Evolutionary conservation across 1,140 invertebrate species (phyloP).

Genomic region (Antheraea pernyi): DNA sequence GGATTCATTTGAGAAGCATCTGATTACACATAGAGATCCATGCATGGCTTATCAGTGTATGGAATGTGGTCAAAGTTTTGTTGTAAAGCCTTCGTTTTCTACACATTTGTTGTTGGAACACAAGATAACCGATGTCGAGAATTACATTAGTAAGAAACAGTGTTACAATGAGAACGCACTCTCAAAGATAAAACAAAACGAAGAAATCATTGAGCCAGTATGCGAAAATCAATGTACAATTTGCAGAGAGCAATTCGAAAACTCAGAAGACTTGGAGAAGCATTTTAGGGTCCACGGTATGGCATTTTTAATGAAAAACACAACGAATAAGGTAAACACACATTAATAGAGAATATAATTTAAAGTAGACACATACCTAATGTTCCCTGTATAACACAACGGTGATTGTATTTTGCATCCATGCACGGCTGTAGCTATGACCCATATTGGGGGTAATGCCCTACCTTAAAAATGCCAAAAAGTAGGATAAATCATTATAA

Average conservation of each 20-base stretch:
- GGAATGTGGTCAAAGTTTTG: constrained; percentile 85
- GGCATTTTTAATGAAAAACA: constrained; percentile 82
- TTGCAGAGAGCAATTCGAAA: constrained; percentile 81
- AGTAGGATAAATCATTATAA: too few relatives aligned
- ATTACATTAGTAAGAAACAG: constrained; percentile 80
- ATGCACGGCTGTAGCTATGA: too few relatives aligned
- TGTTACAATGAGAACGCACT: constrained; percentile 78
- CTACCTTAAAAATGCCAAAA: too few relatives aligned
- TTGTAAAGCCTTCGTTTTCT: constrained; percentile 82
- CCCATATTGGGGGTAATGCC: too few relatives aligned
- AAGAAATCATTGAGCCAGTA: constrained; percentile 60
- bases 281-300: constrained; percentile 84
- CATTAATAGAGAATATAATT: background rate
- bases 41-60: constrained; percentile 82
- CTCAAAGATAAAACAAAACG: constrained; percentile 60
- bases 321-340: background rate
- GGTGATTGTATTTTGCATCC: too few relatives aligned
- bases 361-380: too few relatives aligned
- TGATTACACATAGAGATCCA: constrained; percentile 78
- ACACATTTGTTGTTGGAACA: constrained; percentile 83
- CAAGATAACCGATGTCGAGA: constrained; percentile 78
- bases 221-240: constrained; percentile 83
- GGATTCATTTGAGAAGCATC: constrained; percentile 75
- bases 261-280: constrained; percentile 79
- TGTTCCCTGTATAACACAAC: too few relatives aligned